Conservation (phyloP, 2,797 vertebrate species). For the Simalia tracyae region DNA sequence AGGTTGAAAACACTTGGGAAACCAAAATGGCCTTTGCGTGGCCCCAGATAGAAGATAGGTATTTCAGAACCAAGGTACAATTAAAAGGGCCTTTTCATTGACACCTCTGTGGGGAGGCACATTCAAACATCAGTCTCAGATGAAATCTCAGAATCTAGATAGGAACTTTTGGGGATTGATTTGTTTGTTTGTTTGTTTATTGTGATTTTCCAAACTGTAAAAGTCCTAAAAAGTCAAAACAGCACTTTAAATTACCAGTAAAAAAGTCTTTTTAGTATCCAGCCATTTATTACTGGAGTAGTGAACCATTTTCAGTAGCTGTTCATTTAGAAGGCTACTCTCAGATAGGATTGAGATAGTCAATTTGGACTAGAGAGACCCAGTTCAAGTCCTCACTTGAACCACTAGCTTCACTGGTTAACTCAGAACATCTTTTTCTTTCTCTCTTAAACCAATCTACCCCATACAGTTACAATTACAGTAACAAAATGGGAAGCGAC, state of each 20-base stretch:
- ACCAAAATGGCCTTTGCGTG: not conserved
- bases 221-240: not conserved
- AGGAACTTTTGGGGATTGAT: not conserved
- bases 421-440: not conserved
- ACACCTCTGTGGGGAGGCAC: not conserved
- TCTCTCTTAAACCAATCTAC: not conserved
- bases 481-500: not conserved
- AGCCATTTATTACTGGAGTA: not conserved
- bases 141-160: not conserved
- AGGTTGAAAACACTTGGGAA: not conserved
- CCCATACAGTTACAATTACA: not conserved
- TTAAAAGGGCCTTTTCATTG: not conserved
- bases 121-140: not conserved
- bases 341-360: not conserved
- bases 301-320: not conserved
- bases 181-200: not conserved
- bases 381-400: not conserved
- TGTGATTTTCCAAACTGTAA: not conserved
- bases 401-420: not conserved
- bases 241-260: not conserved
- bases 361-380: not conserved
- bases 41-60: not conserved
- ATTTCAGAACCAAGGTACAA: not conserved
- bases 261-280: not conserved
- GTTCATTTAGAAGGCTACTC: not conserved